phyloP scores from a whole-genome alignment of 2,888 invertebrate genomes.

The Leistus spinibarbis region DNA sequence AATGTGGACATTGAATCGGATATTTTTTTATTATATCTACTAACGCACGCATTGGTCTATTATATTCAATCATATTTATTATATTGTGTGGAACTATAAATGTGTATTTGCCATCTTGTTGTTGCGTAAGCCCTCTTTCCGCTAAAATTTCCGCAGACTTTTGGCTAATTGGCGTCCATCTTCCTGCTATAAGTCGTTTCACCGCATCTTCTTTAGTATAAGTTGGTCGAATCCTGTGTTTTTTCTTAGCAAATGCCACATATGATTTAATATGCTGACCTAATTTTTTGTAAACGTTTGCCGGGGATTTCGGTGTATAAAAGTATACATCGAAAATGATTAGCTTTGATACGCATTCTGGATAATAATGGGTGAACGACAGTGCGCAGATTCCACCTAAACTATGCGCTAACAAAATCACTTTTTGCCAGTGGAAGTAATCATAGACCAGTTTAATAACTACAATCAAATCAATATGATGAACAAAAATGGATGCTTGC shows the following conservation, averaged over 20 bases:
- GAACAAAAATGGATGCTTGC: conserved; percentile 45
- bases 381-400: conserved; percentile 57
- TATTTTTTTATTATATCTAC: conserved; percentile 51
- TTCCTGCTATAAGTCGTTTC: conserved; percentile 56
- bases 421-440: conserved; percentile 37
- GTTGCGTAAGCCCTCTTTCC: conserved; percentile 56
- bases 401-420: conserved; percentile 50
- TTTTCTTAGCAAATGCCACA: not conserved
- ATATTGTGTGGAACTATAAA: conserved; percentile 64
- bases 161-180: conserved; percentile 54
- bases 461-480: conserved; percentile 52
- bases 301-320: conserved; percentile 35
- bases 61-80: conserved; percentile 46
- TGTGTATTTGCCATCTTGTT: conserved; percentile 58
- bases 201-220: conserved; percentile 60
- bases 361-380: conserved; percentile 49
- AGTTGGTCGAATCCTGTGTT: conserved; percentile 42
- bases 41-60: conserved; percentile 42
- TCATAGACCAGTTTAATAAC: conserved; percentile 33
- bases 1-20: conserved; percentile 53
- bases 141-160: conserved; percentile 60
- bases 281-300: not conserved
- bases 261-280: not conserved
- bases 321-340: conserved; percentile 53
- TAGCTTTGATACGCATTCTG: conserved; percentile 51